Conservation (phyloP, 2,888 invertebrate species). For the Dryobota labecula region DNA sequence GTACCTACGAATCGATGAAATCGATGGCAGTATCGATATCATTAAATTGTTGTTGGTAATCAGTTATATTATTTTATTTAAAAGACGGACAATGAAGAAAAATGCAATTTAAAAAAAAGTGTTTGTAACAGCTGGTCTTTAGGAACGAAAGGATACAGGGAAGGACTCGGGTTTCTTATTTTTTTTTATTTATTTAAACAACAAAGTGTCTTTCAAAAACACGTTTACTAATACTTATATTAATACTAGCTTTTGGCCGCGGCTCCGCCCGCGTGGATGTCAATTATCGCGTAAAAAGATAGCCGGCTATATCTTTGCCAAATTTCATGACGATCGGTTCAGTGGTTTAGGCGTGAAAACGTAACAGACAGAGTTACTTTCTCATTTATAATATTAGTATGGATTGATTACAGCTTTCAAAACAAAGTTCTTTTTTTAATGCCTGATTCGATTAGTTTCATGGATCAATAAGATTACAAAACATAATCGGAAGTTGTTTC, state of each 20-base stretch:
- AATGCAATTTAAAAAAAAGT: background rate
- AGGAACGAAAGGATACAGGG: background rate
- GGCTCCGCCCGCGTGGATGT: too few species aligned
- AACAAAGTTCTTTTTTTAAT: background rate
- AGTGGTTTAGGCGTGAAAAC: too few species aligned
- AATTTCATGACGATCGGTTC: too few species aligned
- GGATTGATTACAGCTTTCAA: background rate
- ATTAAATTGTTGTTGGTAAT: too few species aligned
- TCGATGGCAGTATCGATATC: conserved; percentile 9
- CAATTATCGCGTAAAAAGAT: too few species aligned
- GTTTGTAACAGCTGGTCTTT: background rate
- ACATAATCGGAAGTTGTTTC: background rate
- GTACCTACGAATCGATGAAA: background rate
- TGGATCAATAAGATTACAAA: conserved; percentile 1
- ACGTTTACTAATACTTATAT: too few species aligned
- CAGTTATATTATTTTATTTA: background rate
- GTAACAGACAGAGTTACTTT: too few species aligned
- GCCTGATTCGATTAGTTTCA: background rate
- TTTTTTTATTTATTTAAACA: too few species aligned
- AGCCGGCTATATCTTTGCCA: too few species aligned
- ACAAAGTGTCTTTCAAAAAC: background rate
- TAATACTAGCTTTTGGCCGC: too few species aligned
- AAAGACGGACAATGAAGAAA: background rate
- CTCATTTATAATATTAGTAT: too few species aligned
- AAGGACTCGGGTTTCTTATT: background rate